Conservation (phyloP, 2,888 invertebrate species). For the Laothoe populi region DNA sequence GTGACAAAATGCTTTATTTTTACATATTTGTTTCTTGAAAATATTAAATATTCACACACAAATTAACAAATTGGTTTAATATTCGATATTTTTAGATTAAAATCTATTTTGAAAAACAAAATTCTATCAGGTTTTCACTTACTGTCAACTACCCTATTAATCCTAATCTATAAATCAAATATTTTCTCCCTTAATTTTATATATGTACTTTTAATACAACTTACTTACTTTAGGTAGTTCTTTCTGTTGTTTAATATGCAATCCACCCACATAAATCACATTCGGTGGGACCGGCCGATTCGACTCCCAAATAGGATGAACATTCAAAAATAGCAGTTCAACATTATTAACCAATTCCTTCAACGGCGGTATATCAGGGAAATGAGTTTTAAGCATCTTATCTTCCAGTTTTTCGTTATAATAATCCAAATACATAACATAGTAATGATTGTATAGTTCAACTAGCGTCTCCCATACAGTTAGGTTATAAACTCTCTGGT, state of each 20-base stretch:
- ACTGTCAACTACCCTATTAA: too few species aligned
- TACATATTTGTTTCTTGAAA: too few species aligned
- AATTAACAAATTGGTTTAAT: too few species aligned
- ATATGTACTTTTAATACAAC: background rate
- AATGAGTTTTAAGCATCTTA: slow-evolving; percentile 37
- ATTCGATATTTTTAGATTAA: too few species aligned
- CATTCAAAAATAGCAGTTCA: slow-evolving; percentile 65
- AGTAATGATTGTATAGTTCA: slow-evolving; percentile 36
- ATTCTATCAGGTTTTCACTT: too few species aligned
- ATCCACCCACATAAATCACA: slow-evolving; percentile 64
- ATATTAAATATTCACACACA: too few species aligned
- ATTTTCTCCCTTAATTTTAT: too few species aligned
- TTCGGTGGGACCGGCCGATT: slow-evolving; percentile 65
- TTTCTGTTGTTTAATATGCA: slow-evolving; percentile 52
- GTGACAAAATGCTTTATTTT: too few species aligned
- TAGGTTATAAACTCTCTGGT: slow-evolving; percentile 44
- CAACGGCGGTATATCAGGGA: slow-evolving; percentile 43
- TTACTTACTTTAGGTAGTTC: slow-evolving; percentile 32
- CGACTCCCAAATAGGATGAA: slow-evolving; percentile 58
- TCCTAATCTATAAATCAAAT: too few species aligned
- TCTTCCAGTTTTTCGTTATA: slow-evolving; percentile 37
- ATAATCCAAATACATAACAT: slow-evolving; percentile 28
- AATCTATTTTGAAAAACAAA: too few species aligned
- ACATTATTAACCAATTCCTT: slow-evolving; percentile 45
- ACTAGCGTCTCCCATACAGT: slow-evolving; percentile 49